A percentile compares a stretch with the other conserved stretches of the same genome.
Conservation (phyloP, 2,113 vertebrate genomes). For the Sylvietta virens region DNA sequence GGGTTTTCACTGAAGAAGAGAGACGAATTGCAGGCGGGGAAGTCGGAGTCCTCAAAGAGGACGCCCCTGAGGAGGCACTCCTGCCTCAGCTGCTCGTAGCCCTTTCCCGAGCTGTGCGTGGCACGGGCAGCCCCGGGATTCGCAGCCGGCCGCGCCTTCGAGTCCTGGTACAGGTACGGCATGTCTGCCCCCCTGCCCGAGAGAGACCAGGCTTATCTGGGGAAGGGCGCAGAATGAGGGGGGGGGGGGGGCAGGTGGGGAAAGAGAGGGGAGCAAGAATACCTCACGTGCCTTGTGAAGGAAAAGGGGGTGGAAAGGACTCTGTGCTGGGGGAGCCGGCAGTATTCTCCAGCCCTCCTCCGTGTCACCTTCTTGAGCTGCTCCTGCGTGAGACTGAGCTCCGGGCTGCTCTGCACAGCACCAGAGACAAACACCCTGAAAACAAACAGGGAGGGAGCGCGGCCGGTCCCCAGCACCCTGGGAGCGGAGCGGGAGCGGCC, state of each 20-base stretch:
- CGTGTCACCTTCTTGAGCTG: background rate
- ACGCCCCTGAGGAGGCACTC: conserved; percentile 71
- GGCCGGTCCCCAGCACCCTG: rapidly evolving
- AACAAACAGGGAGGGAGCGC: conserved; percentile 44
- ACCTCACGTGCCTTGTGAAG: background rate
- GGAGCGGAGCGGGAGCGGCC: background rate
- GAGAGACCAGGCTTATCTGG: background rate
- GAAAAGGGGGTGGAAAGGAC: background rate
- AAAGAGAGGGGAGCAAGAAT: background rate
- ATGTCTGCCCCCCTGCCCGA: conserved; percentile 54
- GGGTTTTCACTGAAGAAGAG: conserved; percentile 87
- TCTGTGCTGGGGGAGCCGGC: background rate
- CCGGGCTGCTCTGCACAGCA: background rate
- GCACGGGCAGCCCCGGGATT: background rate
- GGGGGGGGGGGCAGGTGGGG: background rate
- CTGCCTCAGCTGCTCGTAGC: conserved; percentile 78
- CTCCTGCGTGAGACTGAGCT: background rate
- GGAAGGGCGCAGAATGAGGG: rapidly evolving
- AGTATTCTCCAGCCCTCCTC: background rate
- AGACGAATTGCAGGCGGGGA: conserved; percentile 77
- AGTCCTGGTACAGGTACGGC: conserved; percentile 68
- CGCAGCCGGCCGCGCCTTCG: background rate
- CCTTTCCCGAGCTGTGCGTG: conserved; percentile 77
- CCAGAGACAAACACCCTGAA: conserved; percentile 41
- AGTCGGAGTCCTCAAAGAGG: conserved; percentile 88